Base-by-base conservation (phyloP, 2,797 vertebrate genomes). In the Clarias fuscus region DNA sequence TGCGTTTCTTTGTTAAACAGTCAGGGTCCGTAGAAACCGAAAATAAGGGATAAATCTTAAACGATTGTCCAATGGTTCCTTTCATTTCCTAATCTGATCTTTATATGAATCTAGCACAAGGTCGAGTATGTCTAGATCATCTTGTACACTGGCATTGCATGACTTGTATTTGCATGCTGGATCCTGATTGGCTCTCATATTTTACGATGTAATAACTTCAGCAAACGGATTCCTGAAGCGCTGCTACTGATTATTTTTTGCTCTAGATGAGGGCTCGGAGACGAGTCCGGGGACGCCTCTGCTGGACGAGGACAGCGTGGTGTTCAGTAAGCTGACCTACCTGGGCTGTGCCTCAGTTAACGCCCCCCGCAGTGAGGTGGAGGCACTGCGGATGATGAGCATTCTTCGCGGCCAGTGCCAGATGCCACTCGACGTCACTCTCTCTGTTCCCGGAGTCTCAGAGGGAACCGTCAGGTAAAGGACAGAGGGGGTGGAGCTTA, bases 251-350 rank as follows among this genome's bases (percentile, higher is more conserved):
- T 30, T 59, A 5, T 58, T 83, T 82, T 59, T 82, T 24, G 5
- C 14, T n/a, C 13, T 61, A 91, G 96, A 94, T 61, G 94, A 96
- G 81, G 94, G 94, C 7, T 94, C 94, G 2, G 95, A 94, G 7
- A 91, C 93, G n/a, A 96, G 95, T 91, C 97, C 97, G 5, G 92
- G 96, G 78, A 98, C 97, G 0, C 97, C 98, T 0, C 92, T 98
- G 88, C 96, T 96, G 0, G 98, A 99, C 1, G 98, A 99, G 91
- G 98, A 99, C 95, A 99, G 98, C 0, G 97, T 99, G 62, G 96
- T 99, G 93, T 99, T 99, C 92, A 99, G 97, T 94, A 97, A 99
- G 93, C 96, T 99, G 75, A 99, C 98, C 0, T 99, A 99, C 91
- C 93, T 99, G 70, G 98, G 98, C 89, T 99, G 98, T 53, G 98